These are phyloP conservation scores for Rallus crepitans DNA, from an alignment of 2,797 vertebrate species.

Conservation along the genomic window DNA sequence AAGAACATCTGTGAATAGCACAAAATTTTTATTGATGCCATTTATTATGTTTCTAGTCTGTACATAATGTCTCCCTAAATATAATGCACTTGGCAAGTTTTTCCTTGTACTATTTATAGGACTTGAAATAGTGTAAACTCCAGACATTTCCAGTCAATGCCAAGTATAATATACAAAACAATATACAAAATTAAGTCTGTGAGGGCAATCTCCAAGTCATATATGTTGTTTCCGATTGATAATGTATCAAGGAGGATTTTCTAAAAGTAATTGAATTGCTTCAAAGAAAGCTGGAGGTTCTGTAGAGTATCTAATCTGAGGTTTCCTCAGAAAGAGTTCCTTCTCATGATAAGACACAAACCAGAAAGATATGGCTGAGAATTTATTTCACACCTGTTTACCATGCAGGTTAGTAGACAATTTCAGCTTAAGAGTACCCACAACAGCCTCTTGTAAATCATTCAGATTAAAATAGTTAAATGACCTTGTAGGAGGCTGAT, in stretches of 20 bases:
- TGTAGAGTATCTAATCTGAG: not conserved
- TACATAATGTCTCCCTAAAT: not conserved
- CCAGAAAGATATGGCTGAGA: not conserved
- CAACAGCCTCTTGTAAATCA: not conserved
- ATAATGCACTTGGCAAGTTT: not conserved
- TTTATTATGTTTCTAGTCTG: constrained; percentile 29
- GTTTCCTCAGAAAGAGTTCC: not conserved
- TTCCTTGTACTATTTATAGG: not conserved
- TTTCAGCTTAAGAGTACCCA: not conserved
- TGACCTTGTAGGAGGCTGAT: not conserved
- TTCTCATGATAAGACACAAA: rapidly evolving
- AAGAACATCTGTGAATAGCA: constrained; percentile 55
- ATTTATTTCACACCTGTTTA: not conserved
- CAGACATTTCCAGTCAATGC: not conserved
- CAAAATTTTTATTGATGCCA: constrained; percentile 11
- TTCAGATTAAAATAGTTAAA: not conserved
- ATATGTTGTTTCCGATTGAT: not conserved
- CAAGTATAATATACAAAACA: not conserved
- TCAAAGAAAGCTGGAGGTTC: not conserved
- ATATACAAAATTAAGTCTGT: not conserved
- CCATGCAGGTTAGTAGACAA: not conserved
- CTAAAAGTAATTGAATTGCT: not conserved
- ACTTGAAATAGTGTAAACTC: constrained; percentile 3
- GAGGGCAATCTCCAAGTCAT: not conserved
- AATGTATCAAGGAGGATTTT: not conserved